A percentile compares a stretch with the other conserved stretches of the same genome.
These are phyloP conservation scores for Propithecus deckenii DNA, from an alignment of 2,797 vertebrate species.

Conservation along the genomic window DNA sequence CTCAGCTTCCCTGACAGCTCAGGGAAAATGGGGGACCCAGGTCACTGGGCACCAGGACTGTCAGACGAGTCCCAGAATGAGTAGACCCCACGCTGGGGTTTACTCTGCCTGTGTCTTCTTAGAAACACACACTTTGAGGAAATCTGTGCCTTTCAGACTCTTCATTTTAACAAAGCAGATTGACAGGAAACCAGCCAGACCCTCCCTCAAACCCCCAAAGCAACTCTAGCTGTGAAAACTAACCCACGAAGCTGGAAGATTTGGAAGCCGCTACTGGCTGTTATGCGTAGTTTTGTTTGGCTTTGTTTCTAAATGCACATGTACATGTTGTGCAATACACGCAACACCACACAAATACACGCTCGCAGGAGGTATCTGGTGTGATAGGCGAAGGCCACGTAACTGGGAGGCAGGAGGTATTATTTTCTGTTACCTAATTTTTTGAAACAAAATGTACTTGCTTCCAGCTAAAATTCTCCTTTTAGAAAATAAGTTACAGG, in stretches of 20 bases:
- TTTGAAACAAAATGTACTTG: not conserved
- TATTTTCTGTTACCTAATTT: not conserved
- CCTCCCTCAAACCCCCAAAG: accelerated
- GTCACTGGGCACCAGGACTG: accelerated
- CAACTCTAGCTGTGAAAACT: not conserved
- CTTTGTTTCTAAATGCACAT: not conserved
- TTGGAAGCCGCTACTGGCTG: not conserved
- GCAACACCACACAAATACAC: accelerated
- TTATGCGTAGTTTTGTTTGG: not conserved
- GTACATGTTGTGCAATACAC: accelerated
- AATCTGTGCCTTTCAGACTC: not conserved
- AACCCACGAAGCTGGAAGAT: not conserved
- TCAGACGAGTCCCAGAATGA: not conserved
- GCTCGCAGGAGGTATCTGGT: not conserved
- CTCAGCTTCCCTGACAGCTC: not conserved
- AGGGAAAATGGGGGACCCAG: no score
- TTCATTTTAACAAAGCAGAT: not conserved
- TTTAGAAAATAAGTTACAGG: not conserved
- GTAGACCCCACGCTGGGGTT: not conserved
- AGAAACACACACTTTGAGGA: not conserved
- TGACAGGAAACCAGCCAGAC: accelerated
- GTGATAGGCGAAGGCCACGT: no score
- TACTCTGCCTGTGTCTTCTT: not conserved
- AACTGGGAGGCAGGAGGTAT: accelerated
- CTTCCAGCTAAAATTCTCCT: not conserved